Base-by-base conservation (phyloP, 2,797 vertebrate species). In the Lutjanus campechanus region DNA sequence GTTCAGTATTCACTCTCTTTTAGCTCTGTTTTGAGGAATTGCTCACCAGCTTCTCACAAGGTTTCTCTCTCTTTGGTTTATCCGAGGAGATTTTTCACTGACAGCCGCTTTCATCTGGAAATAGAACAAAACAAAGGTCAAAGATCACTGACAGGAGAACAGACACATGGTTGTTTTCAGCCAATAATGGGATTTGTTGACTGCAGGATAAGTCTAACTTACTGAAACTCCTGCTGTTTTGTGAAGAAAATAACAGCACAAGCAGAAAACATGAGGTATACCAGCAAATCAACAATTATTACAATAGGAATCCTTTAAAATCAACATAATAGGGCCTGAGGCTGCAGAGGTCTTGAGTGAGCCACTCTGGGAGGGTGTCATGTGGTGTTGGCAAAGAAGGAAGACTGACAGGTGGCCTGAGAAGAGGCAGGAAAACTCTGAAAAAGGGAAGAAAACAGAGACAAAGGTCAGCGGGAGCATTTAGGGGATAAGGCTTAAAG, bases 381-480 rank as follows among this genome's bases (percentile, higher is more conserved):
- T 60, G 60, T 54, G 62, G 60, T 46, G 9, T 29, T 1, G 47
- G 6, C 46, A 65, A 62, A 71, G n/a, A 59, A 59, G 29, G 54
- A 51, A n/a, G 59, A 66, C 40, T 17, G 77, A 75, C 40, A 74
- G 56, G 79, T 63, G 59, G 19, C 50, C 19, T 50, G 22, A 77
- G 60, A 83, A 75, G 9, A 44, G 43, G 62, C 72, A 84, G 46
- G 43, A 68, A 41, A 66, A 63, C 46, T 50, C 55, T 68, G 29
- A 73, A 76, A 80, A 63, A 60, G 62, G 49, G 63, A 50, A 75
- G 81, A 82, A 65, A 90, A 89, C 58, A 44, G 54, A 81, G 70
- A 9, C 84, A 91, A 86, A 92, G 87, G 91, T 93, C 82, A 83
- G 69, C 0, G 7, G 70, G 84, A 78, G 79, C 74, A 63, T 69